Conservation (phyloP, 2,797 vertebrate species). For the Sebastes hubbsi region DNA sequence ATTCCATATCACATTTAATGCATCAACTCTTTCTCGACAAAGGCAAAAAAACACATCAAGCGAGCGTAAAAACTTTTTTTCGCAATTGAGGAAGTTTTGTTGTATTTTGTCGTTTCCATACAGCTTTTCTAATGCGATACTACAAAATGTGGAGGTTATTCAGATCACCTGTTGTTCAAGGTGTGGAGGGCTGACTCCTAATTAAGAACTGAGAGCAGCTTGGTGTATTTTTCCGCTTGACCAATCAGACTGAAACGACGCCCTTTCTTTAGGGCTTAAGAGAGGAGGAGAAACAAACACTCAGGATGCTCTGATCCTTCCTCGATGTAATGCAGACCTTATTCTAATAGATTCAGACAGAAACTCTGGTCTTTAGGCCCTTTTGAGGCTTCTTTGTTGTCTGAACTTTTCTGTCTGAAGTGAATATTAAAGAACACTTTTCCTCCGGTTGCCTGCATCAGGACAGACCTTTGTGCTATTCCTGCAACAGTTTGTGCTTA, state of each 20-base stretch:
- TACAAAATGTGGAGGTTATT: not conserved
- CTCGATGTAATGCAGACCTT: not conserved
- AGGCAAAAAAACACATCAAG: no score
- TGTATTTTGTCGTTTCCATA: no score
- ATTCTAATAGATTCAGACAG: not conserved
- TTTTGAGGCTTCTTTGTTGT: not conserved
- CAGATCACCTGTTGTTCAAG: not conserved
- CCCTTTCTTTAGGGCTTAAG: not conserved
- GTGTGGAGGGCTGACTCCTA: not conserved
- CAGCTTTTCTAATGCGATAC: no score
- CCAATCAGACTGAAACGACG: not conserved
- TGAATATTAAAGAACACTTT: not conserved
- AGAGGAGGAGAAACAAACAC: accelerated
- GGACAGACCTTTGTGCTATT: not conserved
- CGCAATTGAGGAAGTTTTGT: no score
- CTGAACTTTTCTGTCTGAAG: not conserved
- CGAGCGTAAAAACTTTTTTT: no score
- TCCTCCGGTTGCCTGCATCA: not conserved
- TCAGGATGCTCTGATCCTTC: not conserved
- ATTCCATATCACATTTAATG: no score
- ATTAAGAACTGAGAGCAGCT: not conserved
- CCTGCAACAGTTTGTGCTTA: not conserved
- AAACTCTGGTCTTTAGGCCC: not conserved
- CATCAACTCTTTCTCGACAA: no score
- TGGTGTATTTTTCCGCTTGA: not conserved